phyloP scores from a whole-genome alignment of 2,888 invertebrate genomes.

The Mythimna loreyi region DNA sequence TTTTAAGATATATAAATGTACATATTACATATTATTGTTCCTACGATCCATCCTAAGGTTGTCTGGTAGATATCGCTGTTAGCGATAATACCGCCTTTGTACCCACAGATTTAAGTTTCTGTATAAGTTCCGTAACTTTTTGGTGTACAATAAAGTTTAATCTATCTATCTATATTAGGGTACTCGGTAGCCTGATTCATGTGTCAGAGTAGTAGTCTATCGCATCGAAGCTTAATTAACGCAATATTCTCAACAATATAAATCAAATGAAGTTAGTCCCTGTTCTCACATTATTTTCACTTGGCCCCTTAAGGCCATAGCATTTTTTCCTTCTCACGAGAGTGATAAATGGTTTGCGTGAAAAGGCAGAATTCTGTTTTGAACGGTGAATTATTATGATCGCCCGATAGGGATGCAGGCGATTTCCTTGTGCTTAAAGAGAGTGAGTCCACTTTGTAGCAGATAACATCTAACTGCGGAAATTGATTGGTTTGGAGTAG shows the following conservation, averaged over 20 bases:
- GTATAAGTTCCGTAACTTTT: too few species aligned
- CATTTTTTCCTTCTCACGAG: constrained; percentile 79
- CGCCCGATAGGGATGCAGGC: constrained; percentile 54
- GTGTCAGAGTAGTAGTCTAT: constrained; percentile 40
- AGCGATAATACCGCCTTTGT: too few species aligned
- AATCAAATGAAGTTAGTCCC: constrained; percentile 76
- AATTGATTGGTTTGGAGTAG: constrained; percentile 19
- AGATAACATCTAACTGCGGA: constrained; percentile 26
- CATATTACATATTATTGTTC: too few species aligned
- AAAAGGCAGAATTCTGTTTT: constrained; percentile 78
- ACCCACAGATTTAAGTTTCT: too few species aligned
- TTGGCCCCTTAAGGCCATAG: constrained; percentile 76
- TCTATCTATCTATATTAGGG: too few species aligned
- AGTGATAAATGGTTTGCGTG: constrained; percentile 82
- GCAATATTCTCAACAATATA: constrained; percentile 70
- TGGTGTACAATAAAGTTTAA: too few species aligned
- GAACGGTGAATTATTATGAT: constrained; percentile 72
- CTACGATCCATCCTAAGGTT: too few species aligned
- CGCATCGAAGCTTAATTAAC: constrained; percentile 75
- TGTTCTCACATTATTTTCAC: constrained; percentile 79
- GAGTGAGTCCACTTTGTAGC: constrained; percentile 36
- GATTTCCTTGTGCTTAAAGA: constrained; percentile 42
- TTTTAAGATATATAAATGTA: constrained; percentile 28
- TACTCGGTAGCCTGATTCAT: constrained; percentile 15
- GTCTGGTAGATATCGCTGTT: too few species aligned